A percentile compares a stretch with the other conserved stretches of the same genome.
phyloP scores from a whole-genome alignment of 2,797 vertebrate species.

The Odontamblyopus rebecca region DNA sequence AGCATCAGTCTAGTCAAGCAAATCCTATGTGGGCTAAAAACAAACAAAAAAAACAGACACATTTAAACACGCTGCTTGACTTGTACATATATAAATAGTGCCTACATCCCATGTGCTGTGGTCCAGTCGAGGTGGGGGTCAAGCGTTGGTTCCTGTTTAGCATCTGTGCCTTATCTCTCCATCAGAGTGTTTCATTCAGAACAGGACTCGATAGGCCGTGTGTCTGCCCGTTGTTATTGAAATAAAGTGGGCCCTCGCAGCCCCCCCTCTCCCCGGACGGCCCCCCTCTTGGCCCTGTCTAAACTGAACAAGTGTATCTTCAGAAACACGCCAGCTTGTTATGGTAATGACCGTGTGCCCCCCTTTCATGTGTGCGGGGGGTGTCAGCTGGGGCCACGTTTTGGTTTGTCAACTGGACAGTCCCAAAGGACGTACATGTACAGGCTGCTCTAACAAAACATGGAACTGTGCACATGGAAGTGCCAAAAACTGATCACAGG shows the following conservation, averaged over 20 bases:
- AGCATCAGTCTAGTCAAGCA: too few species aligned
- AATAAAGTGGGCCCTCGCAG: constrained; percentile 74
- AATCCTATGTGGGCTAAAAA: neutral
- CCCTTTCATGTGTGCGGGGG: constrained; percentile 44
- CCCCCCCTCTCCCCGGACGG: constrained; percentile 42
- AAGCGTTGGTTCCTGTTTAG: constrained; percentile 61
- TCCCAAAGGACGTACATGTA: constrained; percentile 51
- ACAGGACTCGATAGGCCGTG: constrained; percentile 76
- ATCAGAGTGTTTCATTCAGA: constrained; percentile 82
- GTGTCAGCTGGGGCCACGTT: constrained; percentile 32
- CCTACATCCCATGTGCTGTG: neutral
- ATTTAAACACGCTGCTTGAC: neutral
- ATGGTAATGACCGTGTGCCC: constrained; percentile 90
- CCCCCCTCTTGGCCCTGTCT: constrained; percentile 66
- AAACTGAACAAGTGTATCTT: constrained; percentile 91
- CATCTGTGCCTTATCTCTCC: constrained; percentile 79
- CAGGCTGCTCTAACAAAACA: constrained; percentile 53
- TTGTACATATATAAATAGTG: neutral
- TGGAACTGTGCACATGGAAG: constrained; percentile 31
- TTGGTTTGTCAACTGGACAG: constrained; percentile 33
- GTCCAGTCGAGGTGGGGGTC: constrained; percentile 46
- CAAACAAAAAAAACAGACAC: neutral
- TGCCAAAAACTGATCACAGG: constrained; percentile 11
- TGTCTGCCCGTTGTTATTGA: constrained; percentile 84
- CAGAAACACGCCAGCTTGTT: constrained; percentile 90